Evolutionary conservation across 2,888 invertebrate species (phyloP).

Genomic region (Schizotus pectinicornis): DNA sequence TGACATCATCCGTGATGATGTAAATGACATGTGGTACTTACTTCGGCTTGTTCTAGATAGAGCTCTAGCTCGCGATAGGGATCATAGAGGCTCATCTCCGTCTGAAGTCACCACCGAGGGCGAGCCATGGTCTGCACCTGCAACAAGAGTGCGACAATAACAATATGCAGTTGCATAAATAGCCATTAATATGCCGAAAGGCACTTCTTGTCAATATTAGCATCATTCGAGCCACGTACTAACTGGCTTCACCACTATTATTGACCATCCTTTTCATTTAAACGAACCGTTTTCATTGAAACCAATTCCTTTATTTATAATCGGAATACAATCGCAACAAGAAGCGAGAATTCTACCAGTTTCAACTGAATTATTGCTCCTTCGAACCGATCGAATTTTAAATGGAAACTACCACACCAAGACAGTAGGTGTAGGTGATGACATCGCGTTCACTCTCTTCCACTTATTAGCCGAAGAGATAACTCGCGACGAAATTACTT

Average conservation of each 20-base stretch:
- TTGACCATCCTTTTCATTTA: constrained; percentile 15
- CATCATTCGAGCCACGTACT: constrained; percentile 16
- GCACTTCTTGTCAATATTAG: constrained; percentile 8
- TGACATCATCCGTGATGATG: not conserved
- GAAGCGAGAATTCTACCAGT: constrained; percentile 25
- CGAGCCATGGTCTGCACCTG: constrained; percentile 44
- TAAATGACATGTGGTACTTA: constrained; percentile 44
- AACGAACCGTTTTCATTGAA: constrained; percentile 36
- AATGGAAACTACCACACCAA: too few relatives aligned
- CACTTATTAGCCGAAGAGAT: too few relatives aligned
- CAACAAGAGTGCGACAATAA: constrained; percentile 34
- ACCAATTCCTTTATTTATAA: constrained; percentile 30
- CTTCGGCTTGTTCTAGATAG: constrained; percentile 60
- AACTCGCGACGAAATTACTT: too few relatives aligned
- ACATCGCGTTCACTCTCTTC: too few relatives aligned
- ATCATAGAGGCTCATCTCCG: constrained; percentile 51
- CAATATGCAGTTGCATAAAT: constrained; percentile 26
- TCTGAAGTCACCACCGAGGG: constrained; percentile 38
- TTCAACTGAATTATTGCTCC: constrained; percentile 24
- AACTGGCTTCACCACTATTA: constrained; percentile 4
- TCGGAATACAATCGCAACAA: constrained; percentile 24
- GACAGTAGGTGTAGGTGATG: too few relatives aligned
- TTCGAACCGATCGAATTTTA: not conserved
- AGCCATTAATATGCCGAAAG: constrained; percentile 34
- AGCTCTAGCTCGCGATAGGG: constrained; percentile 60